Evolutionary conservation across 2,888 invertebrate genomes (phyloP), one percentile per base, ranked within the genome.

Genomic region (Netelia fuscicornis): DNA sequence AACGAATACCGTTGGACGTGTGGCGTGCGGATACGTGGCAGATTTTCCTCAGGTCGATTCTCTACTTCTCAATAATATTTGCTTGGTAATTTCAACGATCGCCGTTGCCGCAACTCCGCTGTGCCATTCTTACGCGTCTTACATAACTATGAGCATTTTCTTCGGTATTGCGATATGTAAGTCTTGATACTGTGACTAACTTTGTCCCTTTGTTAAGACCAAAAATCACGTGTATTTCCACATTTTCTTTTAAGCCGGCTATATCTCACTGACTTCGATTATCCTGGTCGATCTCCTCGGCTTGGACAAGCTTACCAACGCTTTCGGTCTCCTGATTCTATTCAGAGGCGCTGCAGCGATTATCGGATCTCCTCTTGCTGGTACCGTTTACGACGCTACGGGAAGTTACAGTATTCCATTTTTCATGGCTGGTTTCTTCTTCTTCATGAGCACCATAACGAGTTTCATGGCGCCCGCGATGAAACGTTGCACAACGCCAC

Each of bases 251-350:
- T 85, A 95, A 98, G 98, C 99, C 86, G 99, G 99, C 86, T 99
- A 98, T 95, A 99, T 99, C 92, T 99, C 99, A 10, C 95, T 99
- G 83, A 99, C 99, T 60, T 99, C 99, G 70, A 99, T 99, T 92
- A 98, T 99, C 92, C 95, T 99, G 86, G 99, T 99, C 89, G 99
- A 99, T 94, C 95, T 99, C 54, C 95, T 99, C 68, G 99, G 99
- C 1, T 95, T 99, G 92, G 99, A 99, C 93, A 98, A 98, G 93
- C 95, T 99, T 89, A 99, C 99, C 67, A 99, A 98, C 94, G 99
- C 99, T 67, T 99, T 99, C 94, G 99, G 99, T 11, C 95, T 99
- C 86, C 95, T 99, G 79, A 98, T 99, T 90, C 94, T 99, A 89
- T 98, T 98, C 95, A 97, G 99, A 92, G 99, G 99, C 70, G 97